These are phyloP conservation scores for Lasioglossum leucozonium DNA, from an alignment of 2,888 invertebrate species.

Conservation along the genomic window DNA sequence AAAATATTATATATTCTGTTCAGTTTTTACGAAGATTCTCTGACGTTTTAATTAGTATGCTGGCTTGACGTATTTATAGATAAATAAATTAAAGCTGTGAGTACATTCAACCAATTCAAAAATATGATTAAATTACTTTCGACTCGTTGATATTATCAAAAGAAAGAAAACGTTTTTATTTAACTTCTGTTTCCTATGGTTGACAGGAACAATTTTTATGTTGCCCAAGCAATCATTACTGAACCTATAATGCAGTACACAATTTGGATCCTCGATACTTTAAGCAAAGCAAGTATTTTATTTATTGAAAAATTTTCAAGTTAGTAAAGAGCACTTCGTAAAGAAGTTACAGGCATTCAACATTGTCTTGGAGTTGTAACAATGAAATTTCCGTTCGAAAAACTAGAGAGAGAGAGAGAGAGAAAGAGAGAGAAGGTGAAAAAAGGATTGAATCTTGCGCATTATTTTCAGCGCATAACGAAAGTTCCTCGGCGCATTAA, in stretches of 20 bases:
- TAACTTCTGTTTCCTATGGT: neutral
- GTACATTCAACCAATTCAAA: neutral
- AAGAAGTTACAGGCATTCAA: neutral
- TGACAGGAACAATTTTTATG: neutral
- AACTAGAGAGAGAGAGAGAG: neutral
- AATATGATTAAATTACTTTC: neutral
- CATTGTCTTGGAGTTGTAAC: neutral
- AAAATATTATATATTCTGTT: neutral
- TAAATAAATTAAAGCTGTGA: neutral
- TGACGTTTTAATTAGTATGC: neutral
- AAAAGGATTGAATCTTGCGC: slow-evolving; percentile 11
- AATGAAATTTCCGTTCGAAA: neutral
- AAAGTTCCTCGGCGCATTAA: slow-evolving; percentile 10
- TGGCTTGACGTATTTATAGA: too few relatives aligned
- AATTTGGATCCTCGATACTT: neutral
- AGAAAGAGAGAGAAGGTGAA: neutral
- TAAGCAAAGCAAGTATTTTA: neutral
- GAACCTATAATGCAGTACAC: too few relatives aligned
- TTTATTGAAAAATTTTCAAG: neutral
- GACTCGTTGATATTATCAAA: neutral
- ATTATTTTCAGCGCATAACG: slow-evolving; percentile 12
- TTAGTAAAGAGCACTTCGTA: neutral
- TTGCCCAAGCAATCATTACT: neutral
- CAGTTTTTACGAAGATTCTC: neutral
- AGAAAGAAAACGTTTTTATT: neutral